phyloP scores from a whole-genome alignment of 2,113 vertebrate genomes.

The Hystrix cristata region DNA sequence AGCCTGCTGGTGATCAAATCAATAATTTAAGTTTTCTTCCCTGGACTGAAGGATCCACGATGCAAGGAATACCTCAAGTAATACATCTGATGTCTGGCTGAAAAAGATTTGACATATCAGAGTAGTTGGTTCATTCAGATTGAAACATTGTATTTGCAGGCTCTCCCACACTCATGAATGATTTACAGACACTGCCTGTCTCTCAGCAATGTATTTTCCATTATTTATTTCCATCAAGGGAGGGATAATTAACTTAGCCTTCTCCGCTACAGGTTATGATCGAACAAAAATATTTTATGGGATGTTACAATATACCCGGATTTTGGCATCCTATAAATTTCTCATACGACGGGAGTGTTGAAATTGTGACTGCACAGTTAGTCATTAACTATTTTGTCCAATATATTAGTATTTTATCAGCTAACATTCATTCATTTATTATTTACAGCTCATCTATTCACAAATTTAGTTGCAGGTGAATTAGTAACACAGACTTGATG shows the following conservation, averaged over 20 bases:
- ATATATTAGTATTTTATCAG: not conserved
- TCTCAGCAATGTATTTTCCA: slow-evolving; percentile 19
- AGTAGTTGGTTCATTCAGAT: slow-evolving; percentile 17
- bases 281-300: slow-evolving; percentile 26
- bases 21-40: slow-evolving; percentile 67
- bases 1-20: slow-evolving; percentile 55
- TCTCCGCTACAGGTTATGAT: not conserved
- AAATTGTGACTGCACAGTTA: not conserved
- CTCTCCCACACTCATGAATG: slow-evolving; percentile 51
- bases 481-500: not conserved
- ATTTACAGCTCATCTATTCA: not conserved
- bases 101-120: slow-evolving; percentile 58
- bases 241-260: slow-evolving; percentile 58
- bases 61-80: slow-evolving; percentile 52
- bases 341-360: not conserved
- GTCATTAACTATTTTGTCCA: not conserved
- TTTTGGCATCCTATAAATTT: not conserved
- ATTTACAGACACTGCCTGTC: slow-evolving; percentile 60
- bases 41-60: slow-evolving; percentile 23
- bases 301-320: not conserved
- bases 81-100: slow-evolving; percentile 56
- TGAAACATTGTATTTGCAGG: slow-evolving; percentile 66
- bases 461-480: not conserved
- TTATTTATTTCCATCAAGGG: slow-evolving; percentile 71
- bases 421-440: not conserved